Percentiles rank a stretch among this genome's conserved stretches.
Evolutionary conservation across 2,888 invertebrate genomes (phyloP).

Genomic region (Noctua pronuba): DNA sequence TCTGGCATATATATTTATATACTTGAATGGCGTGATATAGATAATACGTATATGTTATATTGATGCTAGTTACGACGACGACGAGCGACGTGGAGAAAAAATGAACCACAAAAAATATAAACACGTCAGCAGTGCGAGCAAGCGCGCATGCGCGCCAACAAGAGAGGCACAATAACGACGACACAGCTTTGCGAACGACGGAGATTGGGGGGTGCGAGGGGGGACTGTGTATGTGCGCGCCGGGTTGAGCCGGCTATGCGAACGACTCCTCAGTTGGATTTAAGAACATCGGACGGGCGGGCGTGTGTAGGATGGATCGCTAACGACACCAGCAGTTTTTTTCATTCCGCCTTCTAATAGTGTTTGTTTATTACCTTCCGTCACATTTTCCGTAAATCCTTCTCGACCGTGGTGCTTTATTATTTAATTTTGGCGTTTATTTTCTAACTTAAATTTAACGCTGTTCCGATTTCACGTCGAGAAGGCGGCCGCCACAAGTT

Average conservation of each 20-base stretch:
- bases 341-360: conserved; percentile 90
- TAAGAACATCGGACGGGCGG: conserved; percentile 90
- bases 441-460: conserved; percentile 82
- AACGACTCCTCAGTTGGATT: conserved; percentile 87
- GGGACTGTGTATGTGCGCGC: conserved; percentile 73
- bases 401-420: conserved; percentile 88
- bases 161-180: conserved; percentile 83
- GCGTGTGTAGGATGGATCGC: conserved; percentile 90
- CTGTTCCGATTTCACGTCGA: conserved; percentile 89
- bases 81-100: conserved; percentile 74
- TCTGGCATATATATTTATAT: conserved; percentile 42
- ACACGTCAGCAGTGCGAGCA: conserved; percentile 89
- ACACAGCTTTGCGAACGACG: conserved; percentile 69
- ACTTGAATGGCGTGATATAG: conserved; percentile 47
- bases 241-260: conserved; percentile 77
- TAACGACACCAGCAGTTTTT: conserved; percentile 91
- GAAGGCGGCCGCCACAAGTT: conserved; percentile 89
- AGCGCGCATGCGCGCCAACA: conserved; percentile 86
- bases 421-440: conserved; percentile 83
- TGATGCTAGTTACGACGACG: conserved; percentile 66
- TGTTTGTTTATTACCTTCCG: conserved; percentile 89
- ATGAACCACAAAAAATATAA: conserved; percentile 87
- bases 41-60: conserved; percentile 45
- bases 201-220: conserved; percentile 74
- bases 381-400: conserved; percentile 87